Evolutionary conservation across 2,797 vertebrate species (phyloP).

Genomic region (Arrhamphus sclerolepis): DNA sequence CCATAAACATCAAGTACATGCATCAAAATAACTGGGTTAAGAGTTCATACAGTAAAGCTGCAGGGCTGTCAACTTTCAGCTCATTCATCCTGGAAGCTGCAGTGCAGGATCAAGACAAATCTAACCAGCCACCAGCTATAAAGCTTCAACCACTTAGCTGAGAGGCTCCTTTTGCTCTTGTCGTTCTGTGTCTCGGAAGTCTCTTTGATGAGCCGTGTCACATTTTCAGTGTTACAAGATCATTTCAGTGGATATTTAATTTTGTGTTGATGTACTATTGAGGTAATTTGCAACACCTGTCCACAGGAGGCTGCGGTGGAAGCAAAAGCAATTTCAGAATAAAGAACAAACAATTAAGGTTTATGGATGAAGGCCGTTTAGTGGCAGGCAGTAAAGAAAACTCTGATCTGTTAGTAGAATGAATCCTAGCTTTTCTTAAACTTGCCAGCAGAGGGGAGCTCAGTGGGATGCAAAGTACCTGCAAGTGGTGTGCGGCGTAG

Average conservation of each 20-base stretch:
- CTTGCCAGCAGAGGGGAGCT: conserved; percentile 15
- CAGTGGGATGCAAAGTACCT: conserved; percentile 15
- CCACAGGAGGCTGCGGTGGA: conserved; percentile 18
- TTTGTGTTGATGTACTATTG: conserved; percentile 40
- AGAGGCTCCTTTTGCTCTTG: conserved; percentile 12
- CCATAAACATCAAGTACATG: conserved; percentile 9
- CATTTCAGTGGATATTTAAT: conserved; percentile 39
- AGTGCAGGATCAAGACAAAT: conserved; percentile 13
- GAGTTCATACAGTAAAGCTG: conserved; percentile 18
- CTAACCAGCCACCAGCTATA: background rate
- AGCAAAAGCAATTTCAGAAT: conserved; percentile 43
- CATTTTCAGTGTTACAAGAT: conserved; percentile 25
- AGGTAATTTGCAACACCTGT: conserved; percentile 55
- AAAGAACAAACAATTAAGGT: conserved; percentile 53
- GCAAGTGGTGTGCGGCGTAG: conserved; percentile 24
- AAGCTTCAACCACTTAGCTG: conserved; percentile 13
- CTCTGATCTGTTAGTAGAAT: conserved; percentile 49
- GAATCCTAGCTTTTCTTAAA: conserved; percentile 40
- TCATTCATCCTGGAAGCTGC: conserved; percentile 18
- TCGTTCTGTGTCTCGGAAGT: conserved; percentile 18
- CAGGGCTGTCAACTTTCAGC: conserved; percentile 6
- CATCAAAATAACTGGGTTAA: conserved; percentile 20
- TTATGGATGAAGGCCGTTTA: conserved; percentile 36
- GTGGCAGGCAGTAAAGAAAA: conserved; percentile 32
- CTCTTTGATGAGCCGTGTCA: conserved; percentile 32